phyloP scores from a whole-genome alignment of 2,113 vertebrate genomes.

The Pituophis catenifer region DNA sequence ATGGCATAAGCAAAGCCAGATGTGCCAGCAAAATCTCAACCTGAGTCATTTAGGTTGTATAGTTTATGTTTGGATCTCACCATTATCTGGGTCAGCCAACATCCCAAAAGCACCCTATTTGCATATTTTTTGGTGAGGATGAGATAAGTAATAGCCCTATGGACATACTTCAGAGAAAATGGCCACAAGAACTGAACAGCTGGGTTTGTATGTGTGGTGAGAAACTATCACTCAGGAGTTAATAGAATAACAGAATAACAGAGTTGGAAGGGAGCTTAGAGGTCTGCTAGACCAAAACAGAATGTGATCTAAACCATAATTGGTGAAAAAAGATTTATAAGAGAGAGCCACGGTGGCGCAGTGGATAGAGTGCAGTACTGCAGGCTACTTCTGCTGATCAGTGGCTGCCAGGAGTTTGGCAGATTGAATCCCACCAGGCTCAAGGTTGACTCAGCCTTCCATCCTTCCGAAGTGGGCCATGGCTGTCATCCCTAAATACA shows the following conservation, averaged over 20 bases:
- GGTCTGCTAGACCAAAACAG: neutral
- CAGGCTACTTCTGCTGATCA: too few relatives aligned
- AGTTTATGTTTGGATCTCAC: neutral
- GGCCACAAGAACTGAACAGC: neutral
- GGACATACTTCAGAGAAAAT: neutral
- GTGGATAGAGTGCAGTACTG: too few relatives aligned
- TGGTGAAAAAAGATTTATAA: neutral
- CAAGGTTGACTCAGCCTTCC: too few relatives aligned
- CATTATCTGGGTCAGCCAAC: neutral
- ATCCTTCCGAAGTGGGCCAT: too few relatives aligned
- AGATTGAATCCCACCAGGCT: too few relatives aligned
- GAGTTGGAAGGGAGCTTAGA: too few relatives aligned
- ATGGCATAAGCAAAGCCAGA: neutral
- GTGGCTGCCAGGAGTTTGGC: too few relatives aligned
- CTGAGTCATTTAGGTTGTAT: neutral
- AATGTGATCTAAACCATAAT: neutral
- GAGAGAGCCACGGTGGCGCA: too few relatives aligned
- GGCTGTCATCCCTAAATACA: neutral
- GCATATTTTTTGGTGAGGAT: neutral
- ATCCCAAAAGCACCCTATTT: neutral
- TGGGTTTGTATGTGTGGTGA: neutral
- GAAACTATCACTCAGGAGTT: neutral
- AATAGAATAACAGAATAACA: too few relatives aligned
- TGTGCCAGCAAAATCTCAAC: neutral
- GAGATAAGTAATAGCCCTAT: neutral